phyloP scores from a whole-genome alignment of 2,797 vertebrate genomes.

The Syndactyla subalaris region DNA sequence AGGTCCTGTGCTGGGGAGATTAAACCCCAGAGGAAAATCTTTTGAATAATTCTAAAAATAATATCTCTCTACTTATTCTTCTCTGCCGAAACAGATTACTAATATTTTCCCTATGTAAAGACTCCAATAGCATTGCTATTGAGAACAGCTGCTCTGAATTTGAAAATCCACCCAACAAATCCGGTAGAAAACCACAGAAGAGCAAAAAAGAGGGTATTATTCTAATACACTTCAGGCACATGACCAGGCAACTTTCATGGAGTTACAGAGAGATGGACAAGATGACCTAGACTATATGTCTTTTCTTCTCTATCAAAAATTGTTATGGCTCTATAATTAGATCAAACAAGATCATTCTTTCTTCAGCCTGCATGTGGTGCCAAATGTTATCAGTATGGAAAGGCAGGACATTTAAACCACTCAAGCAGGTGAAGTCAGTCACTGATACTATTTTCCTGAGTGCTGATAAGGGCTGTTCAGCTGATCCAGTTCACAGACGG shows the following conservation, averaged over 20 bases:
- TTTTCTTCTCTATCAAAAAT: constrained; percentile 15
- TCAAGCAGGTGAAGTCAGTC: constrained; percentile 47
- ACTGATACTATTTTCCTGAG: constrained; percentile 47
- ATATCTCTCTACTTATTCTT: not conserved
- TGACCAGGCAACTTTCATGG: not conserved
- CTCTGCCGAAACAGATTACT: constrained; percentile 2
- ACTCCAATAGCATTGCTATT: not conserved
- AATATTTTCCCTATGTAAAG: not conserved
- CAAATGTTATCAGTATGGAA: constrained; percentile 28
- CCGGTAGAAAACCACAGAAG: not conserved
- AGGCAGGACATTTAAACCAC: constrained; percentile 41
- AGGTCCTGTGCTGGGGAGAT: not conserved
- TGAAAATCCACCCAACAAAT: not conserved
- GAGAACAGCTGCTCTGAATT: not conserved
- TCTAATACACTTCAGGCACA: not conserved
- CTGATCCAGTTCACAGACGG: constrained; percentile 17
- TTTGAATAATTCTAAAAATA: constrained; percentile 13
- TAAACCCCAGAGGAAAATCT: not conserved
- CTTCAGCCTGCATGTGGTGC: not conserved
- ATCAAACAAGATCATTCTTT: constrained; percentile 6
- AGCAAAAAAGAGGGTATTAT: not conserved
- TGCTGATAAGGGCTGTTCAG: constrained; percentile 41
- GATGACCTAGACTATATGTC: not conserved
- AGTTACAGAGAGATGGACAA: constrained; percentile 6
- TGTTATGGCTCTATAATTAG: constrained; percentile 7